Conservation (phyloP, 1,140 invertebrate species). For the Heliothis subflexa region DNA sequence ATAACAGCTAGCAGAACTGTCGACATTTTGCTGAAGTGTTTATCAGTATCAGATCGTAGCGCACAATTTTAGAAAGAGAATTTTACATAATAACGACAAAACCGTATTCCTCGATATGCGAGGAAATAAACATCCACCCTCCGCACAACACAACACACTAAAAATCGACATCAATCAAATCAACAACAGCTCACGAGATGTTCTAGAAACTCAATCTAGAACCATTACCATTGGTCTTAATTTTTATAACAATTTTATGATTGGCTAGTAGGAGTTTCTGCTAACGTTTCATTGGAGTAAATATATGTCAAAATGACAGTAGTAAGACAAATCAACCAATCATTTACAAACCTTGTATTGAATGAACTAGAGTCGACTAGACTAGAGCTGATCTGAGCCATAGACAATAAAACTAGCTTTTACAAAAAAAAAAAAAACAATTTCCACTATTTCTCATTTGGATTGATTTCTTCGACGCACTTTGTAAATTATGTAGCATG, state of each 20-base stretch:
- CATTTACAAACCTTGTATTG: not conserved
- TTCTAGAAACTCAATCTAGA: conserved; percentile 34
- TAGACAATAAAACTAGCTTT: too few relatives aligned
- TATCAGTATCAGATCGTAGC: conserved; percentile 27
- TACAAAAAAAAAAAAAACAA: too few relatives aligned
- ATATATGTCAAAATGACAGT: not conserved
- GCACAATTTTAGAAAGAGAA: conserved; percentile 44
- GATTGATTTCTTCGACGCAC: too few relatives aligned
- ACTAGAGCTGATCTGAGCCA: too few relatives aligned
- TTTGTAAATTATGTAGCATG: too few relatives aligned
- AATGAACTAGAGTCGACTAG: not conserved
- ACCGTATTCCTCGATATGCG: conserved; percentile 48
- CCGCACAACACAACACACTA: conserved; percentile 47
- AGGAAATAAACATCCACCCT: conserved; percentile 51
- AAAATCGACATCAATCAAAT: conserved; percentile 22
- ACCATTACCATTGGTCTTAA: not conserved
- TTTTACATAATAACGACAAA: conserved; percentile 64
- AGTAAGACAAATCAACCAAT: not conserved
- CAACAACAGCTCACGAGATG: conserved; percentile 27
- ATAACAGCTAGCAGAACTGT: conserved; percentile 91
- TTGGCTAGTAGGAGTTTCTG: not conserved
- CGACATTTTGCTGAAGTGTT: conserved; percentile 87
- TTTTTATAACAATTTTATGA: not conserved
- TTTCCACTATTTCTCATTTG: too few relatives aligned
- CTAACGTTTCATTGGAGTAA: not conserved